Evolutionary conservation across 2,888 invertebrate genomes (phyloP), one percentile per base, ranked within the genome.

Genomic region (Stenoptilia bipunctidactyla): DNA sequence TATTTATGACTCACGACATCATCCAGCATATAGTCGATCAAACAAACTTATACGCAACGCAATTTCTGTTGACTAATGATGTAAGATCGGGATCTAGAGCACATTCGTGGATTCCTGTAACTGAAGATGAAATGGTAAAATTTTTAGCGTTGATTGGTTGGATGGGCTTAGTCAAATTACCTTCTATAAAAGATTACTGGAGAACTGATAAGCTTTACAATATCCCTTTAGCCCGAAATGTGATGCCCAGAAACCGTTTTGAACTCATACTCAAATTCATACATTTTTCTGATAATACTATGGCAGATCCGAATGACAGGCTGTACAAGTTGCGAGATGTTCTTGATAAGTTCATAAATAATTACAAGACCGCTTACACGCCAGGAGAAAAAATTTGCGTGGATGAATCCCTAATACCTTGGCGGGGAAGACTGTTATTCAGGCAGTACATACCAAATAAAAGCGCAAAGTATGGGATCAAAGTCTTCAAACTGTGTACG

Each of bases 381-480:
- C 45, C 44, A 30, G 27, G 25, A 35, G 47, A 34, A 34, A 34
- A 44, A 43, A 36, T 46, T 27, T 43, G 40, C 44, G 41, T 47
- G 39, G 48, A 47, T 34, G 34, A 34, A 14, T 34, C 34, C 13
- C 14, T 34, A 5, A 13, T 34, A 4, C 34, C 46, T 44, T 48
- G 46, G 44, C 47, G 49, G 4, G 46, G 50, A 14, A 41, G 52
- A 8, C 40, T 49, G 8, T 4, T 34, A 13, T 34, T 34, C 34
- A 13, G 46, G 8, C 45, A 47, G 44, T 47, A 48, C 40, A 47
- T 40, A 15, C 45, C 45, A 44, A 40, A 38, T 27, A 50, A 51
- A 37, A 44, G 47, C 15, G 46, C 46, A 37, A 51, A 49, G 42
- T 48, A 52, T 43, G 47, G 49, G 15, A 48, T 50, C 15, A 47